phyloP scores from a whole-genome alignment of 2,113 vertebrate species.

The Gobio gobio region DNA sequence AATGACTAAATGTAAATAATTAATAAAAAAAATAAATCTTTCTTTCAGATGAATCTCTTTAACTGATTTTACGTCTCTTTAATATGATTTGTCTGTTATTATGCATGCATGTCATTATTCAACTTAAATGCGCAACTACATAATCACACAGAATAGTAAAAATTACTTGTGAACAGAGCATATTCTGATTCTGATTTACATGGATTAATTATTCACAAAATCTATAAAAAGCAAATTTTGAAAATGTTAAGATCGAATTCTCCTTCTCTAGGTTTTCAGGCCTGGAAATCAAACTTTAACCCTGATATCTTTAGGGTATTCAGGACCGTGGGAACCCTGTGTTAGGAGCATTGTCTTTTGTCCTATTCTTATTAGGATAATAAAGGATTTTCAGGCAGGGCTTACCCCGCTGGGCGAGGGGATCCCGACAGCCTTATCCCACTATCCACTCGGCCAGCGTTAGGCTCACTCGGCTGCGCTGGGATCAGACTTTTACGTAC shows the following conservation, averaged over 20 bases:
- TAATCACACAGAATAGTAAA: no score
- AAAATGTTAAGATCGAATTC: neutral
- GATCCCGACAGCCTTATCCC: conserved; percentile 87
- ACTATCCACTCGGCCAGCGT: conserved; percentile 82
- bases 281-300: neutral
- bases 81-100: no score
- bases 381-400: neutral
- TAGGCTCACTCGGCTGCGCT: conserved; percentile 84
- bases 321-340: conserved; percentile 12
- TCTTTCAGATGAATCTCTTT: no score
- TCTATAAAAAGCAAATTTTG: neutral
- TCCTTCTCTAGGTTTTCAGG: neutral
- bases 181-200: neutral
- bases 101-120: no score
- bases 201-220: neutral
- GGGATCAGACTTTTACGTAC: conserved; percentile 94
- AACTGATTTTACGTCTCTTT: no score
- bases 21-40: no score
- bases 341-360: neutral
- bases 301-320: neutral
- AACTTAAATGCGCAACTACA: no score
- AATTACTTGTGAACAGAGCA: no score
- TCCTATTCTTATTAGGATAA: neutral
- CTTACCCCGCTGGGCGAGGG: conserved; percentile 91
- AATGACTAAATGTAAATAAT: no score